phyloP scores from a whole-genome alignment of 2,888 invertebrate genomes.

The Lissonota sp. region DNA sequence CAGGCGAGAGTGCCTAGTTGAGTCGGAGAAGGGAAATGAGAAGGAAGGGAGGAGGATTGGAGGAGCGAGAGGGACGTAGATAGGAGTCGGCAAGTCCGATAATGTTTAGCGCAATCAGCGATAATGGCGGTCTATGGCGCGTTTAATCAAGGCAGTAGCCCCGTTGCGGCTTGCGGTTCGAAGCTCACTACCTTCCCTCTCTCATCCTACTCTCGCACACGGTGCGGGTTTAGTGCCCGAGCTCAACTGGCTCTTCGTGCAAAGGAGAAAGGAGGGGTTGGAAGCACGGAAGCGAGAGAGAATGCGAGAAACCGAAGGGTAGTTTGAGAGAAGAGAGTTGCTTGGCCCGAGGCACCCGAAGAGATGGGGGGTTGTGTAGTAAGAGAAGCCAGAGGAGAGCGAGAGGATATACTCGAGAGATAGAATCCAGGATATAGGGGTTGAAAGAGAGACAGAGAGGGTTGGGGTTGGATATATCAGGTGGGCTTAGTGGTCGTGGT shows the following conservation, averaged over 20 bases:
- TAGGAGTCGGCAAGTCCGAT: conserved; percentile 78
- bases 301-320: conserved; percentile 56
- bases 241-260: conserved; percentile 59
- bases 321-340: conserved; percentile 59
- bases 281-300: conserved; percentile 60
- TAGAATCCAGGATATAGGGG: conserved; percentile 27
- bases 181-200: conserved; percentile 74
- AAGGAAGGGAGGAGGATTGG: conserved; percentile 52
- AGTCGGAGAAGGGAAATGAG: conserved; percentile 50
- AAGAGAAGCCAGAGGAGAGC: conserved; percentile 31
- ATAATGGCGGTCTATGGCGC: conserved; percentile 84
- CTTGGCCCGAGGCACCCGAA: conserved; percentile 56
- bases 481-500: conserved; percentile 82
- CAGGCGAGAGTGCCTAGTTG: neutral
- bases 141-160: conserved; percentile 84
- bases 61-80: conserved; percentile 61
- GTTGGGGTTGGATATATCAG: conserved; percentile 76
- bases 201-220: conserved; percentile 23
- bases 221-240: conserved; percentile 12
- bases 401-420: conserved; percentile 28
- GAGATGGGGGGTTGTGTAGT: conserved; percentile 61
- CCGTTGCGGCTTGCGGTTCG: conserved; percentile 83
- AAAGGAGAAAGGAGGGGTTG: conserved; percentile 76
- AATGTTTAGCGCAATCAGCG: conserved; percentile 84
- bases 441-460: conserved; percentile 64